phyloP scores from a whole-genome alignment of 64 coral and sea anemone species.

The Stylophora pistillata region DNA sequence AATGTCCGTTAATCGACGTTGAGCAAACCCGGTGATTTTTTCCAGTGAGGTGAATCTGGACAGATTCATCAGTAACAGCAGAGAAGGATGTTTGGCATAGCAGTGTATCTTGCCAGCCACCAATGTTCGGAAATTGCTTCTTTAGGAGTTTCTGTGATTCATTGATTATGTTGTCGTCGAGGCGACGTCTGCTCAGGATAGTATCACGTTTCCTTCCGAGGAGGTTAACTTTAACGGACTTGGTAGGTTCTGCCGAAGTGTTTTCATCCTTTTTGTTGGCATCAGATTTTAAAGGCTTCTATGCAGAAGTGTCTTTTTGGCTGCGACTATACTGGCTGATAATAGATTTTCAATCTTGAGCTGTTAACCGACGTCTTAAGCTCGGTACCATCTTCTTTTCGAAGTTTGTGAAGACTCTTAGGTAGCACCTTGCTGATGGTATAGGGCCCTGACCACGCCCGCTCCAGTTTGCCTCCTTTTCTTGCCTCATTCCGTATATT shows the following conservation, averaged over 20 bases:
- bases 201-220: constrained; percentile 14
- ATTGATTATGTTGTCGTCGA: constrained; percentile 41
- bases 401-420: constrained; percentile 58
- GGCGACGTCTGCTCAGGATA: constrained; percentile 12
- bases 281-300: background rate
- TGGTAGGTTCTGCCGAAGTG: constrained; percentile 10
- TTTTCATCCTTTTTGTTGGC: background rate
- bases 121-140: constrained; percentile 30
- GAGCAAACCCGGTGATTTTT: constrained; percentile 42
- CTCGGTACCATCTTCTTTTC: constrained; percentile 43
- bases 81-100: constrained; percentile 28
- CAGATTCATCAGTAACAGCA: constrained; percentile 20
- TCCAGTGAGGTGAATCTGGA: constrained; percentile 35
- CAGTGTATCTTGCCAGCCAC: constrained; percentile 44
- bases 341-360: constrained; percentile 44
- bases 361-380: constrained; percentile 56
- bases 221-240: constrained; percentile 14
- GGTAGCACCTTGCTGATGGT: constrained; percentile 43
- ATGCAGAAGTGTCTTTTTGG: constrained; percentile 20
- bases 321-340: constrained; percentile 33
- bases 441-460: constrained; percentile 50
- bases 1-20: constrained; percentile 10
- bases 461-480: constrained; percentile 53
- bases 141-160: constrained; percentile 27
- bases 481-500: constrained; percentile 48